Evolutionary conservation across 2,888 invertebrate genomes (phyloP).

Genomic region (Villa cingulata): DNA sequence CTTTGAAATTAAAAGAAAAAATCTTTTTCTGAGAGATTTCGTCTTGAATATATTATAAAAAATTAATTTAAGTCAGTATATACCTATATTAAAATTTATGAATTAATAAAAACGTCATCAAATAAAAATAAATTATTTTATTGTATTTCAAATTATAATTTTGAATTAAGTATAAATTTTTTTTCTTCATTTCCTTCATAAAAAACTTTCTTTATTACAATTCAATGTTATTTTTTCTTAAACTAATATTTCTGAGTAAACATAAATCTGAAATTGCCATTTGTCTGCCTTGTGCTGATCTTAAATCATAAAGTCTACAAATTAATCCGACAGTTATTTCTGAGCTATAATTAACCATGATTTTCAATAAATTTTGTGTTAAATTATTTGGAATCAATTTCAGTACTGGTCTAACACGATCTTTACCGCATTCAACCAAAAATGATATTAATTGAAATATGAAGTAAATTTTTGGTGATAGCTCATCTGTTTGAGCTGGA

Average conservation of each 20-base stretch:
- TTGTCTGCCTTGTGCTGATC: slow-evolving; percentile 59
- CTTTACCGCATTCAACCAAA: slow-evolving; percentile 62
- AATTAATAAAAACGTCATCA: too few species aligned
- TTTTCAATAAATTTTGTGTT: slow-evolving; percentile 67
- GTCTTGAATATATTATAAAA: too few species aligned
- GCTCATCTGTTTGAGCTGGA: slow-evolving; percentile 48
- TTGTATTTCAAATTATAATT: too few species aligned
- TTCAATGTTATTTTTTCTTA: slow-evolving; percentile 35
- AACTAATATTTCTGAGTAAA: slow-evolving; percentile 65
- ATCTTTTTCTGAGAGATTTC: too few species aligned
- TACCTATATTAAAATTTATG: too few species aligned
- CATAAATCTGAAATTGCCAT: slow-evolving; percentile 79
- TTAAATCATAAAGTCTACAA: slow-evolving; percentile 53
- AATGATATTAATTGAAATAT: slow-evolving; percentile 63
- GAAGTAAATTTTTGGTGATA: slow-evolving; percentile 72
- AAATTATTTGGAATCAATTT: slow-evolving; percentile 62
- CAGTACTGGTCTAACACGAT: slow-evolving; percentile 54
- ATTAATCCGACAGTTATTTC: slow-evolving; percentile 34
- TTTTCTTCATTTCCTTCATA: too few species aligned
- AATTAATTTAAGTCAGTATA: too few species aligned
- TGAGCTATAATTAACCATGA: slow-evolving; percentile 30
- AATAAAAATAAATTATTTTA: too few species aligned
- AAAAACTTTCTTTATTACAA: too few species aligned
- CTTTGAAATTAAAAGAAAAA: too few species aligned
- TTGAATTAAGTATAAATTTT: background rate